Conservation (phyloP, 2,888 invertebrate species). For the Andricus quercusramuli region DNA sequence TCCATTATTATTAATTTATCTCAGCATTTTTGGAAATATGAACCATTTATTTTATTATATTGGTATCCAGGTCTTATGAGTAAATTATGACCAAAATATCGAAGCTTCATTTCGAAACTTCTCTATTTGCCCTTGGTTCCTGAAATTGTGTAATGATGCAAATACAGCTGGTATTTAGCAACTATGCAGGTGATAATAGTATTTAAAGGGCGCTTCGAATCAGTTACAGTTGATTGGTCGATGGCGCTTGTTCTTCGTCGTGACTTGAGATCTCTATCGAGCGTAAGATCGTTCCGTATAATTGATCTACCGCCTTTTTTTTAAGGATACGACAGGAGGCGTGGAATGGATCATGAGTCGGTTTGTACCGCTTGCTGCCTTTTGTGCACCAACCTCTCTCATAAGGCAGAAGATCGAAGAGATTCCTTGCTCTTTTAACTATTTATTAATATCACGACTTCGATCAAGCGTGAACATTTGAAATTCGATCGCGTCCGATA, state of each 20-base stretch:
- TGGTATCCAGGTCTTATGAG: too few species aligned
- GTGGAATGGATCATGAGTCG: constrained; percentile 31
- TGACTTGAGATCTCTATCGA: constrained; percentile 31
- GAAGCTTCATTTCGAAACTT: too few species aligned
- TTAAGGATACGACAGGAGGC: constrained; percentile 28
- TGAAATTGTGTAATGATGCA: not conserved
- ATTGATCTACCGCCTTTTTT: constrained; percentile 14
- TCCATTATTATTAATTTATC: too few species aligned
- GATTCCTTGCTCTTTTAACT: constrained; percentile 21
- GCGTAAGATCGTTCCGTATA: constrained; percentile 31
- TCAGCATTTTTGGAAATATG: too few species aligned
- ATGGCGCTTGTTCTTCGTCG: constrained; percentile 21
- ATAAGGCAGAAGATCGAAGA: constrained; percentile 2
- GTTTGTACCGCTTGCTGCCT: not conserved
- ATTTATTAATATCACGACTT: constrained; percentile 42
- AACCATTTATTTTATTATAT: too few species aligned
- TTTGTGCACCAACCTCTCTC: constrained; percentile 15
- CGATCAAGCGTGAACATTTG: constrained; percentile 56
- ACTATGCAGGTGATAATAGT: constrained; percentile 19
- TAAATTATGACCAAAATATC: too few species aligned
- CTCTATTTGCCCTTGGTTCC: not conserved
- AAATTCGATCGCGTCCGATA: constrained; percentile 58
- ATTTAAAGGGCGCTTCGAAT: constrained; percentile 29
- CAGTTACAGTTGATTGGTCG: constrained; percentile 24
- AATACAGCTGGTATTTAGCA: not conserved